Percentiles rank a stretch among this genome's conserved stretches.
Conservation (phyloP, 1,140 invertebrate genomes). For the Theocolax elegans region DNA sequence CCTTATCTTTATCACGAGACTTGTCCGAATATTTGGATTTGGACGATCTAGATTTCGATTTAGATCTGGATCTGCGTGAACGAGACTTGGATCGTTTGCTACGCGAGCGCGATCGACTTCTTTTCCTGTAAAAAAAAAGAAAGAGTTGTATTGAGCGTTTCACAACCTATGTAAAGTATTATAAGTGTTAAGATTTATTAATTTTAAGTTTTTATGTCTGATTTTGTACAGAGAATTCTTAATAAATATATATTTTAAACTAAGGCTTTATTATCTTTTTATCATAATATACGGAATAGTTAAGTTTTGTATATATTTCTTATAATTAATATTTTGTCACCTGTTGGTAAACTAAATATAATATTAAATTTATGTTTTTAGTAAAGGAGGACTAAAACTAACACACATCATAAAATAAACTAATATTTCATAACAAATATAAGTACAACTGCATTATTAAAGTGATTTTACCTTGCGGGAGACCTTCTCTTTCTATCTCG, state of each 20-base stretch:
- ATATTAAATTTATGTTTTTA: too few species aligned
- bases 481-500: constrained; percentile 60
- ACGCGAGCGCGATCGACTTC: constrained; percentile 66
- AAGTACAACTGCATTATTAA: too few species aligned
- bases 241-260: background rate
- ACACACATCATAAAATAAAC: too few species aligned
- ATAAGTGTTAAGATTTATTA: constrained; percentile 42
- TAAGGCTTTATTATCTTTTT: background rate
- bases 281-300: too few species aligned
- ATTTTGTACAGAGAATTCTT: background rate
- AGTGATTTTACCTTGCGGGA: constrained; percentile 39
- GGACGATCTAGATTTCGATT: constrained; percentile 63
- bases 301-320: too few species aligned
- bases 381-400: too few species aligned
- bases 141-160: background rate
- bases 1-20: constrained; percentile 61
- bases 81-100: constrained; percentile 67
- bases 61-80: constrained; percentile 60
- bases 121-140: constrained; percentile 47
- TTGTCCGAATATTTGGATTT: constrained; percentile 66
- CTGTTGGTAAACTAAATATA: too few species aligned
- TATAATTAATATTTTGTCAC: too few species aligned
- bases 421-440: too few species aligned
- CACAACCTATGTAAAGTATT: background rate
- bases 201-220: constrained; percentile 26